phyloP scores from a whole-genome alignment of 1,140 invertebrate genomes.

The Calliopsis andreniformis region DNA sequence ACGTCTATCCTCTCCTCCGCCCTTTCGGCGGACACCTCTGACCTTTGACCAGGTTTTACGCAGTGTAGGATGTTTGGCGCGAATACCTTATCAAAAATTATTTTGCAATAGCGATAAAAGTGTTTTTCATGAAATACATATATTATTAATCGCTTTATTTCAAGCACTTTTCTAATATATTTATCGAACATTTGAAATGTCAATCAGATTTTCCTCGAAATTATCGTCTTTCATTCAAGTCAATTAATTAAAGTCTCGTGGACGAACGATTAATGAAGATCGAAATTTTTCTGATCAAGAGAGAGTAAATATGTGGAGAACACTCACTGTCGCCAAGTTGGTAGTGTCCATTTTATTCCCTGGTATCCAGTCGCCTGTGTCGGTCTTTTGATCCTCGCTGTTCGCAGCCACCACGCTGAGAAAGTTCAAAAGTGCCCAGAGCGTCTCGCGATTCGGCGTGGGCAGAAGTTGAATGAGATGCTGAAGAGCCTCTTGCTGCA shows the following conservation, averaged over 20 bases:
- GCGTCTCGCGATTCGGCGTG: slow-evolving; percentile 92
- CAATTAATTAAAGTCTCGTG: neutral
- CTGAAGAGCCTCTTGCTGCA: slow-evolving; percentile 91
- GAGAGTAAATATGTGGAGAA: neutral
- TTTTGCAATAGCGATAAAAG: neutral
- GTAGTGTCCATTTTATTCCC: slow-evolving; percentile 97
- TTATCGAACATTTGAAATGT: too few relatives aligned
- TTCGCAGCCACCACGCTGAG: slow-evolving; percentile 89
- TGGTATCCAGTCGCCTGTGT: slow-evolving; percentile 84
- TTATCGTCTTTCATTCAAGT: neutral
- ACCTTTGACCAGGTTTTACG: slow-evolving; percentile 85
- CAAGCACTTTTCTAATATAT: too few relatives aligned
- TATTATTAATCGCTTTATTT: too few relatives aligned
- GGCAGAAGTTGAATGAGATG: slow-evolving; percentile 93
- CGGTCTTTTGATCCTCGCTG: slow-evolving; percentile 84
- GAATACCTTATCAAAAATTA: slow-evolving; percentile 84
- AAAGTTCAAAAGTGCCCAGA: slow-evolving; percentile 91
- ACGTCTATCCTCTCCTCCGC: slow-evolving; percentile 92
- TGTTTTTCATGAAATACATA: too few relatives aligned
- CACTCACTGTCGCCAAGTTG: slow-evolving; percentile 90
- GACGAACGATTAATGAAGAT: too few relatives aligned
- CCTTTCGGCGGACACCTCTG: slow-evolving; percentile 85
- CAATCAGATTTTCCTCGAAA: too few relatives aligned
- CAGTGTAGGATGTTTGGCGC: slow-evolving; percentile 95
- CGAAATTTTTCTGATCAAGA: neutral